Conservation (phyloP, 2,797 vertebrate species). For the Sebastes nivosus region DNA sequence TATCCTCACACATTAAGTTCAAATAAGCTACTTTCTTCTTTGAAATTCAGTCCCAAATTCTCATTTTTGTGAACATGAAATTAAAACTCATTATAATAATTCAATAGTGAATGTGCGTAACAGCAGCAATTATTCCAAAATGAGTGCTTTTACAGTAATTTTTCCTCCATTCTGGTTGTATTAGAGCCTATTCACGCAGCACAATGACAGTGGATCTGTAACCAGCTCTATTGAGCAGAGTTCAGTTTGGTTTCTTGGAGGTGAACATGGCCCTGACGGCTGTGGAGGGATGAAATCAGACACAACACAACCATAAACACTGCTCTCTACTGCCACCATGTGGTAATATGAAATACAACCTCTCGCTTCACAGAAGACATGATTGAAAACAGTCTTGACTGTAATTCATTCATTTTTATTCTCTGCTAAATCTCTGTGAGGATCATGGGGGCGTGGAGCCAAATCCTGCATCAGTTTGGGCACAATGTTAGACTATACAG, state of each 20-base stretch:
- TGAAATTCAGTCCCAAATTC: not conserved
- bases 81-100: not conserved
- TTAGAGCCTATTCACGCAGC: slow-evolving; percentile 6
- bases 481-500: not conserved
- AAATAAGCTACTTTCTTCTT: not conserved
- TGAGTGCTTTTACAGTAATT: not conserved
- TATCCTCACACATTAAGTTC: not conserved
- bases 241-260: slow-evolving; percentile 33
- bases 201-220: slow-evolving; percentile 2
- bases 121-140: not conserved
- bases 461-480: not conserved
- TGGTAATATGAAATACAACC: slow-evolving; percentile 38
- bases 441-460: not conserved
- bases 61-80: not conserved
- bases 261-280: slow-evolving; percentile 25
- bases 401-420: slow-evolving; percentile 5
- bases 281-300: slow-evolving; percentile 27
- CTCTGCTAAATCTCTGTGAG: not conserved
- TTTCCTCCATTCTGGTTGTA: not conserved
- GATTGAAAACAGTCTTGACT: not conserved
- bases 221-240: slow-evolving; percentile 5
- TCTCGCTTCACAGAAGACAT: not conserved
- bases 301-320: not conserved
- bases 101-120: not conserved
- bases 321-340: slow-evolving; percentile 74